Evolutionary conservation across 2,113 vertebrate species (phyloP).

Genomic region (Rissa tridactyla): DNA sequence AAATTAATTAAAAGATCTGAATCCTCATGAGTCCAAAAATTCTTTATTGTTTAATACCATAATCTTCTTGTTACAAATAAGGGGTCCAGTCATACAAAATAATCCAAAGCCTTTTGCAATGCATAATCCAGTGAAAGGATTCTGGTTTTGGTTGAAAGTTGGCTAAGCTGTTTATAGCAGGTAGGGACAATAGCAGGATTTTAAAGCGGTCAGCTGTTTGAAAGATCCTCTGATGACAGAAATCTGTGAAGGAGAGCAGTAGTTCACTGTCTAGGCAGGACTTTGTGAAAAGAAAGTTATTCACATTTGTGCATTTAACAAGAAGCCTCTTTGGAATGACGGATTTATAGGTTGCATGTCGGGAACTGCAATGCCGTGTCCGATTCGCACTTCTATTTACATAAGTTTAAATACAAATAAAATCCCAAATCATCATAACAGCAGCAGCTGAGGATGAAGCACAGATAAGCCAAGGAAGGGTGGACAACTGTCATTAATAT

Average conservation of each 20-base stretch:
- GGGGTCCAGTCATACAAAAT: constrained; percentile 41
- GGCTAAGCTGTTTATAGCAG: constrained; percentile 15
- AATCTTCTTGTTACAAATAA: constrained; percentile 64
- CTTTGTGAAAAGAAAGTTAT: not conserved
- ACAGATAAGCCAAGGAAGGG: not conserved
- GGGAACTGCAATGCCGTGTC: not conserved
- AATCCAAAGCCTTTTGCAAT: constrained; percentile 60
- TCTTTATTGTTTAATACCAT: constrained; percentile 57
- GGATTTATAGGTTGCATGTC: not conserved
- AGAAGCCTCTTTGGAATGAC: not conserved
- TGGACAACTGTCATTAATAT: not conserved
- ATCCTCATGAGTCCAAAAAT: constrained; percentile 21
- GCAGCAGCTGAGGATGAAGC: not conserved
- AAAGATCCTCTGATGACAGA: not conserved
- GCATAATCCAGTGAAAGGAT: constrained; percentile 51
- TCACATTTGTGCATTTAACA: not conserved
- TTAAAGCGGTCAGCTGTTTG: constrained; percentile 4
- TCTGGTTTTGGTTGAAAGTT: not conserved
- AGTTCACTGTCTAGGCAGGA: not conserved
- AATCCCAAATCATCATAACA: not conserved
- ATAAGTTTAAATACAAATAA: constrained; percentile 9
- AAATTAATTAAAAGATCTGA: constrained; percentile 56
- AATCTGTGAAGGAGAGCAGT: not conserved
- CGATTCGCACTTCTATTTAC: not conserved
- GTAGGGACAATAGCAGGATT: constrained; percentile 10